Base-by-base conservation (phyloP, 2,113 vertebrate species). In the Thalassarche chlororhynchos region DNA sequence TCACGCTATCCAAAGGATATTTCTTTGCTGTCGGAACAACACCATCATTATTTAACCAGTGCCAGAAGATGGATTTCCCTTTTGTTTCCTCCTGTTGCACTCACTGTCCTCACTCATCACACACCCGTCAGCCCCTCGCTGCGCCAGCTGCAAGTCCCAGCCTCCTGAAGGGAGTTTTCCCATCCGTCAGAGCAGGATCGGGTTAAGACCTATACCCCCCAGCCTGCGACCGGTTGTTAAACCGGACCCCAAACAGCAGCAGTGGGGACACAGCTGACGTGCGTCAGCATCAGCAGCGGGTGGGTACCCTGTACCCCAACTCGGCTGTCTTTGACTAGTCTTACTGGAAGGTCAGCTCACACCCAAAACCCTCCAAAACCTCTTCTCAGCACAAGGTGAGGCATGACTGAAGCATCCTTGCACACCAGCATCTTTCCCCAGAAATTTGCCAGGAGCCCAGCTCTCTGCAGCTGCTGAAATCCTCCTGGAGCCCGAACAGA, bases 261-360 rank as follows among this genome's bases (percentile, higher is more conserved):
- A 24, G 46, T 2, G 13, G 44, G 69, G 52, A 47, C 51, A 9
- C 14, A 5, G 76, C 36, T 8, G 26, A 4, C 0, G 0, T 3
- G 36, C 2, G 25, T 5, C 61, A 28, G 49, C 17, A 1, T 2
- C 60, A 40, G 10, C 60, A 42, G 21, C 6, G 0, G 14, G 38
- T 1, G 5, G 40, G 24, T 0, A 10, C 61, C 52, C 61, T 0
- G 0, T 8, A 24, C 23, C 88, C 25, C 38, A 15, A 2, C 52
- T 4, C 38, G 47, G 3, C 23, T 0, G 6, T 4, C 61, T 17
- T 4, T 1, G 15, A 6, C 1, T 0, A 1, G 14, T 1, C 46
- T 10, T 14, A 17, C 5, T 9, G 17, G 57, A n/a, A 42, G 57
- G 21, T n/a, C 66, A 32, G 61, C 10, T 25, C 24, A 2, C 29